These are phyloP conservation scores for Corythornis madagascariensis DNA, from an alignment of 2,113 vertebrate species.

Conservation along the genomic window DNA sequence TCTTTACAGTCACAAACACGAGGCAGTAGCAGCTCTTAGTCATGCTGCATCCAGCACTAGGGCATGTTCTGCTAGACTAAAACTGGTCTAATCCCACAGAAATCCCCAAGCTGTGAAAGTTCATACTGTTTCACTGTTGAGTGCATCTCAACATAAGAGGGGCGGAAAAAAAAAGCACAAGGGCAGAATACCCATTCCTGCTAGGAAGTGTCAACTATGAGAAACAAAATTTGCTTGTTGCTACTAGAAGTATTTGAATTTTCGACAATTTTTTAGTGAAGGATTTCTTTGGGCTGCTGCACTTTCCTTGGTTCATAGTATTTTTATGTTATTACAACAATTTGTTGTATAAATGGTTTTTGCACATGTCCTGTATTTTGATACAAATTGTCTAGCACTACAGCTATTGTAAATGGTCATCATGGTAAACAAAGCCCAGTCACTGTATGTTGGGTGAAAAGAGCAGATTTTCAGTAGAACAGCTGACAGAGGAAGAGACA, in stretches of 20 bases:
- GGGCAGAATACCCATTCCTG: background rate
- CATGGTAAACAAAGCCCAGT: conserved; percentile 47
- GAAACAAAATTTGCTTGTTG: background rate
- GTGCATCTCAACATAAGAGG: rapidly evolving
- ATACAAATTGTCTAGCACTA: background rate
- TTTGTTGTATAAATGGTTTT: background rate
- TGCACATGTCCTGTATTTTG: conserved; percentile 29
- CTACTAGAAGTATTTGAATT: background rate
- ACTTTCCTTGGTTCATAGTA: background rate
- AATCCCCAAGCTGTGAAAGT: background rate
- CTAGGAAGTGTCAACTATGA: background rate
- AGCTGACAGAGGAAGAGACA: conserved; percentile 58
- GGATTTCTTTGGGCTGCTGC: background rate
- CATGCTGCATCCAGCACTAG: background rate
- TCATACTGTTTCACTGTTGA: background rate
- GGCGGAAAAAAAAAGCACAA: background rate
- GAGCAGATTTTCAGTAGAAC: conserved; percentile 21
- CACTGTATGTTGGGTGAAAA: background rate
- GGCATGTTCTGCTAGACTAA: background rate
- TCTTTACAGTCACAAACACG: background rate
- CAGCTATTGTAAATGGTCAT: background rate
- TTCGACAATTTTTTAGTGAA: background rate
- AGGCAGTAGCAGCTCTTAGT: background rate
- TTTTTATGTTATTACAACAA: background rate
- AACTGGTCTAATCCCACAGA: background rate